Base-by-base conservation (phyloP, 2,888 invertebrate species). In the Melanostoma scalare region DNA sequence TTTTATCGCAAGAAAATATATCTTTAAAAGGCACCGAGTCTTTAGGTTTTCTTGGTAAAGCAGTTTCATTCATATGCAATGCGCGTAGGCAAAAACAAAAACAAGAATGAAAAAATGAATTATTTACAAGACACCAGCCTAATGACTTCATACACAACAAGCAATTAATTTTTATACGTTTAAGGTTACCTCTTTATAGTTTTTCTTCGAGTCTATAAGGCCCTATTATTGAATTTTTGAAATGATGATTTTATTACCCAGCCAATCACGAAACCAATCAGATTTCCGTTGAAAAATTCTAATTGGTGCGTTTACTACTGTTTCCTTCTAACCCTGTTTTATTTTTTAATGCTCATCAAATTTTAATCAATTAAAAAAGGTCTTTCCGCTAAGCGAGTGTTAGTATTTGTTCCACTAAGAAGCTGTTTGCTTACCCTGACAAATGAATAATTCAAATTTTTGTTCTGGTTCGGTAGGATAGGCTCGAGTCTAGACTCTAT, bases 131-230 rank as follows among this genome's bases (percentile, higher is more conserved):
- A 56, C 50, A 65, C 30, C 46, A 53, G 35, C 46, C 52, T 53
- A 72, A 61, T 61, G 72, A 72, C 42, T 72, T 71, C 58, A 60
- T 60, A 60, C 40, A 60, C 33, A 40, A 52, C 60, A 71, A 52
- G 40, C 42, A 10, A 71, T 75, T 75, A 60, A 53, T 61, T 55
- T 68, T 75, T 68, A 75, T 68, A 48, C 36, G 38, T 63, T 63
- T 46, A 35, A 20, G 4, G 42, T 42, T 31, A n/a, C 1, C 4
- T 35, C 3, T 5, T 0, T 60, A 38, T 6, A 6, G 38, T 63
- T 38, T 9, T 30, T 38, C 33, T 44, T 6, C 6, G 30, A 50
- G 50, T 50, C n/a, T 31, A 33, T 5, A 30, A 30, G 20, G 30
- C 6, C 3, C 5, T 20, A 20, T 20, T 20, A 20, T 20, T 20